Evolutionary conservation across 2,113 vertebrate genomes (phyloP).

Genomic region (Amphiprion ocellaris): DNA sequence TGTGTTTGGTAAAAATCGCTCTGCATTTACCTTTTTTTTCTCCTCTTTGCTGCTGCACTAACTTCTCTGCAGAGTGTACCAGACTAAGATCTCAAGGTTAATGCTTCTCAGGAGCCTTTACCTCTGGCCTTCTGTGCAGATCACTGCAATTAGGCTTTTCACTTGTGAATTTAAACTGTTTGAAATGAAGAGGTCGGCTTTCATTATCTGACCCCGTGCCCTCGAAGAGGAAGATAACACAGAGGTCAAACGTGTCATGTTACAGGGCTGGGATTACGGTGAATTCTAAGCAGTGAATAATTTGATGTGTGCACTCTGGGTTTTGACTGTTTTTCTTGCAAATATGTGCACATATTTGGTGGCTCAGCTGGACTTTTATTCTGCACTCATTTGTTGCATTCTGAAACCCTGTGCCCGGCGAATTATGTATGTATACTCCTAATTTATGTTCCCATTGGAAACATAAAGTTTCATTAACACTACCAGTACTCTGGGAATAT

Average conservation of each 20-base stretch:
- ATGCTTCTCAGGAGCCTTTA: slow-evolving; percentile 71
- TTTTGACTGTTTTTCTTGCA: slow-evolving; percentile 47
- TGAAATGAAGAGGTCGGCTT: slow-evolving; percentile 72
- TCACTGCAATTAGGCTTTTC: slow-evolving; percentile 74
- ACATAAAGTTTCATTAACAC: background rate
- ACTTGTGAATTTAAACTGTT: slow-evolving; percentile 71
- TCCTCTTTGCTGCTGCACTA: background rate
- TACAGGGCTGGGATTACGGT: slow-evolving; percentile 26
- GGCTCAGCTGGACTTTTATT: slow-evolving; percentile 6
- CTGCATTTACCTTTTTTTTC: background rate
- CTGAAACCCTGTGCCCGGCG: background rate
- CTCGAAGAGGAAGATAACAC: slow-evolving; percentile 53
- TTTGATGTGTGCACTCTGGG: slow-evolving; percentile 34
- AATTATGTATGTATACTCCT: background rate
- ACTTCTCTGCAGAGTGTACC: slow-evolving; percentile 39
- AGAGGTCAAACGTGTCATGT: slow-evolving; percentile 59
- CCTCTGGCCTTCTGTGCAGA: slow-evolving; percentile 65
- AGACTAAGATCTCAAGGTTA: slow-evolving; percentile 71
- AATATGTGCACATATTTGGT: slow-evolving; percentile 22
- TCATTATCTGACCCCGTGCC: slow-evolving; percentile 60
- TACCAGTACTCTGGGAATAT: background rate
- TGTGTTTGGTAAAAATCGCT: slow-evolving; percentile 26
- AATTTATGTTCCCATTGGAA: background rate
- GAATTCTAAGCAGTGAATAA: slow-evolving; percentile 53
- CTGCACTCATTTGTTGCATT: slow-evolving; percentile 10